Percentiles rank a stretch among this genome's conserved stretches.
Evolutionary conservation across 2,113 vertebrate species (phyloP).

Genomic region (Rhea pennata): DNA sequence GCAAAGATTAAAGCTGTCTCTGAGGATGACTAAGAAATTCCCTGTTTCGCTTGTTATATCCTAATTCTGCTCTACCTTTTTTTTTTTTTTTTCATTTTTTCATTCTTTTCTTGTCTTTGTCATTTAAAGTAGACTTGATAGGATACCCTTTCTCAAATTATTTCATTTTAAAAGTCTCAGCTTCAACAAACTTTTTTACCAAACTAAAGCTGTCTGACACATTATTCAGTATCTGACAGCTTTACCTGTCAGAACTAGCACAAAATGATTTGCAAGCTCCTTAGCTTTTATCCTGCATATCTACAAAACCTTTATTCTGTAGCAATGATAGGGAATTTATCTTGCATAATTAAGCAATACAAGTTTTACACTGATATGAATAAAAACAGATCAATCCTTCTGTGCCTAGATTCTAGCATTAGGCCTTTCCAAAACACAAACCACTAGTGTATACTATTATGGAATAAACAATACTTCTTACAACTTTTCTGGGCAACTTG

Average conservation of each 20-base stretch:
- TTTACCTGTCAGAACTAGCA: neutral
- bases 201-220: neutral
- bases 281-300: neutral
- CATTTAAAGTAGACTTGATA: fast-evolving
- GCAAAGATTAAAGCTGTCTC: neutral
- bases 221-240: neutral
- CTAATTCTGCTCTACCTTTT: neutral
- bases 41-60: neutral
- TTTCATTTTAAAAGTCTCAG: neutral
- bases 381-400: neutral
- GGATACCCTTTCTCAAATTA: neutral
- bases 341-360: neutral
- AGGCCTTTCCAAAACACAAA: neutral
- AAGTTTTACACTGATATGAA: neutral
- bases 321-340: neutral
- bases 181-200: neutral
- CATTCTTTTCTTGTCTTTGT: neutral
- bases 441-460: neutral
- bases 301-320: neutral
- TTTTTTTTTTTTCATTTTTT: neutral
- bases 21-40: neutral
- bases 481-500: neutral
- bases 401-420: neutral
- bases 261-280: neutral
- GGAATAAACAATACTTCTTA: neutral